Base-by-base conservation (phyloP, 2,797 vertebrate genomes). In the Centropyge bicolor region DNA sequence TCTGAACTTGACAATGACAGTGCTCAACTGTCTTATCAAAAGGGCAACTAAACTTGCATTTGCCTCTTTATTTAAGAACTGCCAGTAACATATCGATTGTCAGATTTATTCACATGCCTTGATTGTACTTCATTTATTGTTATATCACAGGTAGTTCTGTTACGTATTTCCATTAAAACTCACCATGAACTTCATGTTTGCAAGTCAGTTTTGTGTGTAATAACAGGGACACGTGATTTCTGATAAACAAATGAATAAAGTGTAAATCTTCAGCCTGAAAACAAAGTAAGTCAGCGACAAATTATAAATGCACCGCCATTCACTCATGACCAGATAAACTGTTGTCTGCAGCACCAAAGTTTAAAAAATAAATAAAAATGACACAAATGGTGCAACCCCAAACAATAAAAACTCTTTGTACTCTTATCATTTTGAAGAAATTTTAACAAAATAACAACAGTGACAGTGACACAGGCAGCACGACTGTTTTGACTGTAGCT, bases 1-100 rank as follows among this genome's bases (percentile, higher is more conserved):
- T 54, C 8, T n/a, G 4, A 51, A 69, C 3, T 10, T 20, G 24
- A 31, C 27, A 61, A 22, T 57, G 13, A 31, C 2, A 5, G 54
- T 22, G 3, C 41, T 65, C 14, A 67, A 76, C 17, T 45, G 75
- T 40, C 17, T 38, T 9, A 20, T 66, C n/a, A 54, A 71, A 76
- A 71, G 24, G 54, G 46, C 14, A 46, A 36, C 14, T 73, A 35
- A 0, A 51, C 17, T 36, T 75, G 22, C 12, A 24, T 54, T 69
- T 74, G 56, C 71, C 41, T 72, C 51, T 79, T 78, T 68, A 79
- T 87, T 85, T 83, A 84, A 83, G 24, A 80, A 78, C 36, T 68
- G 65, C 36, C 69, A 73, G 13, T 46, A 43, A 73, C 38, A 41
- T 14, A 61, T 35, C 22, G 35, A 56, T 66, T 64, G 61, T 74